Base-by-base conservation (phyloP, 2,888 invertebrate species). In the Aquatica leii region DNA sequence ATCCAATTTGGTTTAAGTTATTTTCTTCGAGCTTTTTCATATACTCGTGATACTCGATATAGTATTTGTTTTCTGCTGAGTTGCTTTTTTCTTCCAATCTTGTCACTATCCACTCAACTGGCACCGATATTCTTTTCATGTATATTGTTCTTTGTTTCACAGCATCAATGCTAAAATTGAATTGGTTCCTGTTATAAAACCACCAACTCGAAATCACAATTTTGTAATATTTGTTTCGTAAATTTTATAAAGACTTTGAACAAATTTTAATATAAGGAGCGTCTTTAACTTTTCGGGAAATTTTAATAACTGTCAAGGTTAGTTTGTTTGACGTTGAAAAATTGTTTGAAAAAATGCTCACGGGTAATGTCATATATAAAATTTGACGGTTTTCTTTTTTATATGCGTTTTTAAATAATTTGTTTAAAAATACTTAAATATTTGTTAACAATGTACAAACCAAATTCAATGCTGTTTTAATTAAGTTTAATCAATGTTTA, bases 21-120 rank as follows among this genome's bases (percentile, higher is more conserved):
- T 37, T 46, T 62, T 50, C 56, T 50, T 60, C 56, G 50, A 56
- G 34, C 41, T 41, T 24, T 56, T 55, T 35, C 37, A 40, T 18
- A 54, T 41, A 34, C 51, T 49, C 41, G 50, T 41, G 56, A 62
- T 50, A 56, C 41, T 62, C 40, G 51, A 62, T 50, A 56, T 24
- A 40, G 55, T 62, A 56, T 62, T 62, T 56, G 61, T 62, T 62
- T 61, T 50, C 41, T 55, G 55, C 55, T 18, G 55, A 61, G 61
- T 61, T 37, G 41, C 40, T 51, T 41, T 62, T 62, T 62, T 55
- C 54, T 40, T 55, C 43, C 56, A 34, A 18, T 51, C 35, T 53
- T 59, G 51, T 60, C 60, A 54, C 53, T 60, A 53, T 35, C 56
- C 56, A 56, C 56, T 62, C 56, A 56, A 56, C 14, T 54, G 60